Conservation (phyloP, 2,113 vertebrate genomes). For the Onychostoma macrolepis region DNA sequence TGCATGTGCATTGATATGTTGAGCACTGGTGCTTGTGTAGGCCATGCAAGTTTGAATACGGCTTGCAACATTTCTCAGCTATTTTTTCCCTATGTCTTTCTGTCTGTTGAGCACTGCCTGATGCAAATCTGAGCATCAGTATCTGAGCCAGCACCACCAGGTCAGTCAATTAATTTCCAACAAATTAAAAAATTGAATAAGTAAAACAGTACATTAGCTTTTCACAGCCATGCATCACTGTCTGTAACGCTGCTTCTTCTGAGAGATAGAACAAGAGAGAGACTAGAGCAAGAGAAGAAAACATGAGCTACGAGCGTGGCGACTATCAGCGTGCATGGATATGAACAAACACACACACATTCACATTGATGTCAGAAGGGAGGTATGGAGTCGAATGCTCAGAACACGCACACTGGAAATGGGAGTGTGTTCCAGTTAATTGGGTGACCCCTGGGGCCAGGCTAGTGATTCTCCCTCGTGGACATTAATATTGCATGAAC, state of each 20-base stretch:
- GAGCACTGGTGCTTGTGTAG: neutral
- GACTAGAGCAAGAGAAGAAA: slow-evolving; percentile 75
- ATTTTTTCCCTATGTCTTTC: neutral
- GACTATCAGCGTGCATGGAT: slow-evolving; percentile 45
- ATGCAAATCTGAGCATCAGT: slow-evolving; percentile 14
- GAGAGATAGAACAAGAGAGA: slow-evolving; percentile 42
- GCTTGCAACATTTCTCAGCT: neutral
- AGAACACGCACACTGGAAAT: slow-evolving; percentile 75
- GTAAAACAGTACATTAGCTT: slow-evolving; percentile 35
- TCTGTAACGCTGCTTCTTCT: slow-evolving; percentile 14
- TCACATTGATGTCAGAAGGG: slow-evolving; percentile 42
- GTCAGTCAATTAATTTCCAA: slow-evolving; percentile 46
- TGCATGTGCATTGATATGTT: neutral
- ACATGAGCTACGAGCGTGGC: slow-evolving; percentile 34
- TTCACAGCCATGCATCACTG: slow-evolving; percentile 28
- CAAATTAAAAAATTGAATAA: slow-evolving; percentile 47
- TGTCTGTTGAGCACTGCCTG: neutral
- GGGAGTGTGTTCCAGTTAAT: slow-evolving; percentile 82
- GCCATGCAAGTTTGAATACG: neutral
- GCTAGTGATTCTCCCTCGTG: slow-evolving; percentile 79
- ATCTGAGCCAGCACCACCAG: slow-evolving; percentile 32
- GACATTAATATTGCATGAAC: slow-evolving; percentile 90
- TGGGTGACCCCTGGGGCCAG: slow-evolving; percentile 84
- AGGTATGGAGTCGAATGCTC: slow-evolving; percentile 13
- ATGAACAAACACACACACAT: slow-evolving; percentile 45